Evolutionary conservation across 2,797 vertebrate genomes (phyloP).

Genomic region (Morus bassanus): DNA sequence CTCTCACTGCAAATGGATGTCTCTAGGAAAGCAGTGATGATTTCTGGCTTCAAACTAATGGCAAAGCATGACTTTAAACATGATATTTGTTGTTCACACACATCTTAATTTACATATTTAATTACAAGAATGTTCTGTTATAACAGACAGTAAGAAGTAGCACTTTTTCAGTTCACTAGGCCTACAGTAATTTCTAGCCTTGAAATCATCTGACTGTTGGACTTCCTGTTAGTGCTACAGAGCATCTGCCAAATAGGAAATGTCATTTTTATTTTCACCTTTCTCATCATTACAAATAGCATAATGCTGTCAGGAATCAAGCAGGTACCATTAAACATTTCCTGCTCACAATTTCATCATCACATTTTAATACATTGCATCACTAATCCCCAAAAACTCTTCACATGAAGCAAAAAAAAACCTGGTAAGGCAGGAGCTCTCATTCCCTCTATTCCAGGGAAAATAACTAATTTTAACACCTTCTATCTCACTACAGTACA

Average conservation of each 20-base stretch:
- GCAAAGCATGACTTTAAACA: not conserved
- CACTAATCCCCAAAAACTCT: not conserved
- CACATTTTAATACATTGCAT: conserved; percentile 9
- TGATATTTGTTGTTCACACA: not conserved
- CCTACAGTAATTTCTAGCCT: not conserved
- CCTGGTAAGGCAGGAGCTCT: not conserved
- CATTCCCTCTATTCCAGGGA: not conserved
- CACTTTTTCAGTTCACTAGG: not conserved
- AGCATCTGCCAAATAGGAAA: not conserved
- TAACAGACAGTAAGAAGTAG: not conserved
- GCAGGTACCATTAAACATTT: conserved; percentile 40
- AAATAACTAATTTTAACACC: not conserved
- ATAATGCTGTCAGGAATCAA: conserved; percentile 53
- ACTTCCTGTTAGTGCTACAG: not conserved
- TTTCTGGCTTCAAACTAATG: not conserved
- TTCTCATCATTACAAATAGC: conserved; percentile 55
- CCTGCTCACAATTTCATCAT: not conserved
- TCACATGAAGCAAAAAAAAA: not conserved
- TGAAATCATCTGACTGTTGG: not conserved
- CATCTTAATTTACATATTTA: not conserved
- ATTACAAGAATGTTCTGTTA: not conserved
- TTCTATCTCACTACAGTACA: not conserved
- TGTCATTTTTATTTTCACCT: conserved; percentile 9
- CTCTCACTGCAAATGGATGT: not conserved
- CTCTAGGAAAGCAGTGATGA: not conserved